phyloP scores from a whole-genome alignment of 92 coral and sea anemone genomes.

The Meandrina meandrites region DNA sequence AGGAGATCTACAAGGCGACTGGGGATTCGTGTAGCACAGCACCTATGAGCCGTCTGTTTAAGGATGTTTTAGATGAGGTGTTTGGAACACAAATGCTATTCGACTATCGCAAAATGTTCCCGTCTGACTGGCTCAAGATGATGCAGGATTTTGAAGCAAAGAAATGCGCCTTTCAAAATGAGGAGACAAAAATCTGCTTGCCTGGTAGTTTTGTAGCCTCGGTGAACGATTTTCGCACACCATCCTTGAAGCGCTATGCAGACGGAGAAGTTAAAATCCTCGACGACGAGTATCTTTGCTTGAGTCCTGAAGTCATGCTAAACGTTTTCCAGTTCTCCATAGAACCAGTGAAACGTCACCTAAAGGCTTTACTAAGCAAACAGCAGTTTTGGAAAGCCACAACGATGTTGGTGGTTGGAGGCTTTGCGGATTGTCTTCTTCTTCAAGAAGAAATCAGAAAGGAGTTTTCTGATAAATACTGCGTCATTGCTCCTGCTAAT shows the following conservation, averaged over 20 bases:
- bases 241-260: slow-evolving; percentile 5
- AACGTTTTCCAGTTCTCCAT: neutral
- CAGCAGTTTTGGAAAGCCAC: neutral
- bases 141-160: slow-evolving; percentile 11
- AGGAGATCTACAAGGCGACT: slow-evolving; percentile 6
- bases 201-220: slow-evolving; percentile 27
- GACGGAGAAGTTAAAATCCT: neutral
- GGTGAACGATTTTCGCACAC: slow-evolving; percentile 18
- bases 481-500: neutral
- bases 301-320: neutral
- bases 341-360: neutral
- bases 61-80: neutral
- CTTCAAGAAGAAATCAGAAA: slow-evolving; percentile 15
- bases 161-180: neutral
- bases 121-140: slow-evolving; percentile 12
- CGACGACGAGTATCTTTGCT: neutral
- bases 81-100: neutral
- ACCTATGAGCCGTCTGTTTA: neutral
- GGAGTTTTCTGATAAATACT: neutral
- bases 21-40: neutral
- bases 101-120: slow-evolving; percentile 11
- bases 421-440: neutral
- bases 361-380: neutral
- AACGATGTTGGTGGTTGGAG: slow-evolving; percentile 8
- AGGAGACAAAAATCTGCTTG: slow-evolving; percentile 1